phyloP scores from a whole-genome alignment of 2,113 vertebrate genomes.

The Bubo blakistoni region DNA sequence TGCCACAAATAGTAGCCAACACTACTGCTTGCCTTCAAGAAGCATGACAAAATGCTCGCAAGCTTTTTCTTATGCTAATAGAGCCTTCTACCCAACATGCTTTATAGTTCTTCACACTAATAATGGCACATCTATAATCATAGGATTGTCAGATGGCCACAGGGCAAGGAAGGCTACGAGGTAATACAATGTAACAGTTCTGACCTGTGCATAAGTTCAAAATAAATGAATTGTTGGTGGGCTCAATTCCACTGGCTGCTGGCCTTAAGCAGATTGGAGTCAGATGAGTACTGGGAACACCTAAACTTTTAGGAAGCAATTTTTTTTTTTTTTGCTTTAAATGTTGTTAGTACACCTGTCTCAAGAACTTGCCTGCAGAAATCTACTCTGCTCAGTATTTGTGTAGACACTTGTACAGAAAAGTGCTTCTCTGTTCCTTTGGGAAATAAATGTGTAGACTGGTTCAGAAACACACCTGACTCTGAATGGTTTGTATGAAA shows the following conservation, averaged over 20 bases:
- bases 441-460: background rate
- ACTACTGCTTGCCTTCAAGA: background rate
- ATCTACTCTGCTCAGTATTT: background rate
- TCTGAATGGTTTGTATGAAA: background rate
- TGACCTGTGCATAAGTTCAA: background rate
- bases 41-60: background rate
- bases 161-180: background rate
- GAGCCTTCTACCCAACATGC: background rate
- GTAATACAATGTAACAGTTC: background rate
- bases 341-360: background rate
- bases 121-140: background rate
- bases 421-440: background rate
- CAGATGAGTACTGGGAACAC: background rate
- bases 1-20: background rate
- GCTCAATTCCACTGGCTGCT: background rate
- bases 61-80: background rate
- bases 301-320: background rate
- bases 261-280: background rate
- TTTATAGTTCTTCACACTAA: background rate
- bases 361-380: background rate
- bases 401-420: background rate
- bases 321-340: background rate
- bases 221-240: background rate
- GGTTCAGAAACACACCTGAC: background rate
- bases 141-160: background rate